Percentiles rank a stretch among this genome's conserved stretches.
Evolutionary conservation across 92 coral and sea anemone species (phyloP).

Genomic region (Virgularia gustaviana): DNA sequence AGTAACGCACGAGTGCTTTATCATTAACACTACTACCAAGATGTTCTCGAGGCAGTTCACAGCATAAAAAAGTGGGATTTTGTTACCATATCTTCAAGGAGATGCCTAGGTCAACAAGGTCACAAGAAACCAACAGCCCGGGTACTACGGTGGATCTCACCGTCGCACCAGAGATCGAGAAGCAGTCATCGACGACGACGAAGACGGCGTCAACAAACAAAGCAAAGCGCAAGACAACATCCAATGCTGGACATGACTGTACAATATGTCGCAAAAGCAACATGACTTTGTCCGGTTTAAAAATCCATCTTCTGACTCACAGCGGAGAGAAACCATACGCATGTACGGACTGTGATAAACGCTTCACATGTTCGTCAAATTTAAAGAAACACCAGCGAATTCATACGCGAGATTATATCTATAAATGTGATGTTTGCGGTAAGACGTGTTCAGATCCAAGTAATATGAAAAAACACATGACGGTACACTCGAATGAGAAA

Average conservation of each 20-base stretch:
- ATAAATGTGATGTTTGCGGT: slow-evolving; percentile 26
- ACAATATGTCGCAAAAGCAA: slow-evolving; percentile 26
- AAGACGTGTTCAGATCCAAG: slow-evolving; percentile 23
- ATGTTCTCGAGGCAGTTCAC: no score
- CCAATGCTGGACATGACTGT: slow-evolving; percentile 23
- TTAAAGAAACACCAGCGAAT: slow-evolving; percentile 27
- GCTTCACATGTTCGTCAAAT: slow-evolving; percentile 33
- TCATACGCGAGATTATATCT: slow-evolving; percentile 30
- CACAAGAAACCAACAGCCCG: not conserved
- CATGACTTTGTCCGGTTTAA: slow-evolving; percentile 33
- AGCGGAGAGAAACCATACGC: slow-evolving; percentile 25
- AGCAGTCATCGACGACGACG: not conserved
- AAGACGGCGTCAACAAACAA: no score
- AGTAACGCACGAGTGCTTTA: no score
- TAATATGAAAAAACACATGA: slow-evolving; percentile 40
- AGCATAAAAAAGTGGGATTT: no score
- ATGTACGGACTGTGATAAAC: slow-evolving; percentile 30
- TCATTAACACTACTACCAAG: no score
- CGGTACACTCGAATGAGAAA: slow-evolving; percentile 34
- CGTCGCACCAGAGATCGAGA: not conserved
- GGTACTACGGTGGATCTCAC: not conserved
- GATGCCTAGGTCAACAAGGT: slow-evolving; percentile 14
- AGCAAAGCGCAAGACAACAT: slow-evolving; percentile 1
- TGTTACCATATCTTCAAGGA: no score
- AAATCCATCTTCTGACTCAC: slow-evolving; percentile 33